Conservation (phyloP, 2,797 vertebrate genomes). For the Siniperca obscura region DNA sequence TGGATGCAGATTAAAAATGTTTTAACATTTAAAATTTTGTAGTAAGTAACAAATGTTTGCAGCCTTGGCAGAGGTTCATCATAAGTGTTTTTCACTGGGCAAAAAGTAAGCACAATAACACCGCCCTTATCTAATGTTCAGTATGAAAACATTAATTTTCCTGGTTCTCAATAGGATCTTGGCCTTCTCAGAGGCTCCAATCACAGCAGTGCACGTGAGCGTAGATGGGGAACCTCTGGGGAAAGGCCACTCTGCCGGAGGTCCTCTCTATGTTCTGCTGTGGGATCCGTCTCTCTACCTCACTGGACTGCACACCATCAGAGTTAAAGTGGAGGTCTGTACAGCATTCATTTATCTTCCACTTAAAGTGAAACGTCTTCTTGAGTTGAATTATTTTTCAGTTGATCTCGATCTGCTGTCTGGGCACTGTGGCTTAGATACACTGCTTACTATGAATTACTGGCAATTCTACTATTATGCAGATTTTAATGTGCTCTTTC, state of each 20-base stretch:
- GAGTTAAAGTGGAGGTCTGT: slow-evolving; percentile 90
- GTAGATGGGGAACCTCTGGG: slow-evolving; percentile 89
- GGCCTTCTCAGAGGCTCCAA: slow-evolving; percentile 91
- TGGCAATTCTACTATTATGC: not conserved
- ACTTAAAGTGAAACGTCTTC: not conserved
- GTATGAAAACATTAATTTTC: not conserved
- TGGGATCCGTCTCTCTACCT: slow-evolving; percentile 92
- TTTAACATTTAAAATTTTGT: not conserved
- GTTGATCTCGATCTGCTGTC: not conserved
- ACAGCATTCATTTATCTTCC: not conserved
- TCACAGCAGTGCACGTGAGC: slow-evolving; percentile 88
- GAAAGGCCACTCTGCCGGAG: slow-evolving; percentile 85
- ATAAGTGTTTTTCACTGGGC: not conserved
- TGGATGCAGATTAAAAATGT: not conserved
- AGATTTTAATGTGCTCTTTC: not conserved
- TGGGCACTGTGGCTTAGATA: slow-evolving; percentile 2
- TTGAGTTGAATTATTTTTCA: slow-evolving; percentile 11
- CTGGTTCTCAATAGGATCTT: slow-evolving; percentile 85
- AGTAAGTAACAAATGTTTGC: not conserved
- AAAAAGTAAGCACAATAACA: not conserved
- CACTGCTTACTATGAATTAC: not conserved
- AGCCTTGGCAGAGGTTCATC: not conserved
- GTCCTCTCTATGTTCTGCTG: slow-evolving; percentile 90
- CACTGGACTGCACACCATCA: slow-evolving; percentile 90
- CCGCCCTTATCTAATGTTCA: not conserved